Conservation (phyloP, 2,113 vertebrate species). For the Xiphias gladius region DNA sequence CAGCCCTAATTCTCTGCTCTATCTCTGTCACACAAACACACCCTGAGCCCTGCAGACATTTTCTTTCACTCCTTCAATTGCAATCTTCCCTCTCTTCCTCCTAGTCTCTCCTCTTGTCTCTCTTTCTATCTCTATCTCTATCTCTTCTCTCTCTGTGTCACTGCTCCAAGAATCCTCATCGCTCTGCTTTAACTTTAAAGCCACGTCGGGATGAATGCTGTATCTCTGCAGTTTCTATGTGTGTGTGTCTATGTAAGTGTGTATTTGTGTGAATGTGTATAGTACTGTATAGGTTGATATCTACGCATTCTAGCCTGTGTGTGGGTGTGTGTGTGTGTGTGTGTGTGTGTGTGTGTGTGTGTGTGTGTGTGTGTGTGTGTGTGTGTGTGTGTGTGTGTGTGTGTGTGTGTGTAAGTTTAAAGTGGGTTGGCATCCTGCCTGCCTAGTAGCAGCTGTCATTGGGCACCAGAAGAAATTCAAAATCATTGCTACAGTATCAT, state of each 20-base stretch:
- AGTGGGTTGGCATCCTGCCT: constrained; percentile 6
- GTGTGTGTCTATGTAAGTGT: not conserved
- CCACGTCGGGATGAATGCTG: constrained; percentile 25
- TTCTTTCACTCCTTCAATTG: constrained; percentile 47
- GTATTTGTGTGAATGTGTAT: not conserved
- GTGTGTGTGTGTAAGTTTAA: no score
- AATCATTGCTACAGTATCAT: constrained; percentile 38
- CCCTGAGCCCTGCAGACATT: constrained; percentile 67
- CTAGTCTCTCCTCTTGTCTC: constrained; percentile 15
- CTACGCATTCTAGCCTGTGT: constrained; percentile 11
- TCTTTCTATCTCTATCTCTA: constrained; percentile 25
- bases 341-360: no score
- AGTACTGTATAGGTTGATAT: not conserved
- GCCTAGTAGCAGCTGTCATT: constrained; percentile 33
- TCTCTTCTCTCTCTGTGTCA: constrained; percentile 53
- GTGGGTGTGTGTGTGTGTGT: no score
- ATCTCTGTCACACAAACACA: constrained; percentile 47
- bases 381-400: no score
- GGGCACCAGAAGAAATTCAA: constrained; percentile 25
- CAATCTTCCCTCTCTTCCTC: constrained; percentile 31
- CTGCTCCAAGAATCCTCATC: constrained; percentile 45
- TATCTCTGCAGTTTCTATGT: constrained; percentile 31
- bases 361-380: no score
- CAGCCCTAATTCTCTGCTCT: constrained; percentile 30
- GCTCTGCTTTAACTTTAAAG: constrained; percentile 54